phyloP scores from a whole-genome alignment of 1,140 invertebrate species.

The Augochlora pura region DNA sequence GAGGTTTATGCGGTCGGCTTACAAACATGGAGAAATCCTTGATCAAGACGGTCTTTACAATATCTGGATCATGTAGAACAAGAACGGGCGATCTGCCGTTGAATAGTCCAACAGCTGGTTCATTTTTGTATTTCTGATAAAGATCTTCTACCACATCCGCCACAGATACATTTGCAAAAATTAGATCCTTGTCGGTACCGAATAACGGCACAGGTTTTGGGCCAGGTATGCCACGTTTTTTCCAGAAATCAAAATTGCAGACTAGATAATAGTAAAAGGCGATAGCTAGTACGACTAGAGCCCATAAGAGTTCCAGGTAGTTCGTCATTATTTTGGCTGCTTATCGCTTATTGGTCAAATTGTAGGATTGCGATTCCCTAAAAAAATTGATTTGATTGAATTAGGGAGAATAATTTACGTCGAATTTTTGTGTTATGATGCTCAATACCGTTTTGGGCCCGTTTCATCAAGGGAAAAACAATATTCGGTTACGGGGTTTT shows the following conservation, averaged over 20 bases:
- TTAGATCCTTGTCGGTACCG: slow-evolving; percentile 68
- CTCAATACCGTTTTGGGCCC: too few relatives aligned
- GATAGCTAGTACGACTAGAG: slow-evolving; percentile 21
- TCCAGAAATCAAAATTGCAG: slow-evolving; percentile 69
- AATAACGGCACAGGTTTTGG: slow-evolving; percentile 66
- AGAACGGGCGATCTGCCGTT: too few relatives aligned
- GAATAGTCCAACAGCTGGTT: too few relatives aligned
- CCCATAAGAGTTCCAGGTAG: slow-evolving; percentile 51
- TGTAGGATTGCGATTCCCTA: background rate
- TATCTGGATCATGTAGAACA: too few relatives aligned
- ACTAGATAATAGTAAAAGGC: slow-evolving; percentile 59
- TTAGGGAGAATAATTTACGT: too few relatives aligned
- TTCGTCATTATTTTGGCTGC: background rate
- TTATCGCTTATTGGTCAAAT: background rate
- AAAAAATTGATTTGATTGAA: background rate
- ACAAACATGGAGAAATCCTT: too few relatives aligned
- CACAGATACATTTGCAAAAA: slow-evolving; percentile 46
- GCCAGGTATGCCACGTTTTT: slow-evolving; percentile 60
- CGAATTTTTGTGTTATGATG: too few relatives aligned
- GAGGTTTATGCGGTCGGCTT: too few relatives aligned
- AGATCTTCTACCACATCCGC: background rate
- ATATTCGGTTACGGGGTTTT: too few relatives aligned
- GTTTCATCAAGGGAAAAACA: too few relatives aligned
- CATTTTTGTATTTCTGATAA: background rate
- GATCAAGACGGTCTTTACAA: too few relatives aligned